Conservation (phyloP, 2,113 vertebrate genomes). For the Platanista minor region DNA sequence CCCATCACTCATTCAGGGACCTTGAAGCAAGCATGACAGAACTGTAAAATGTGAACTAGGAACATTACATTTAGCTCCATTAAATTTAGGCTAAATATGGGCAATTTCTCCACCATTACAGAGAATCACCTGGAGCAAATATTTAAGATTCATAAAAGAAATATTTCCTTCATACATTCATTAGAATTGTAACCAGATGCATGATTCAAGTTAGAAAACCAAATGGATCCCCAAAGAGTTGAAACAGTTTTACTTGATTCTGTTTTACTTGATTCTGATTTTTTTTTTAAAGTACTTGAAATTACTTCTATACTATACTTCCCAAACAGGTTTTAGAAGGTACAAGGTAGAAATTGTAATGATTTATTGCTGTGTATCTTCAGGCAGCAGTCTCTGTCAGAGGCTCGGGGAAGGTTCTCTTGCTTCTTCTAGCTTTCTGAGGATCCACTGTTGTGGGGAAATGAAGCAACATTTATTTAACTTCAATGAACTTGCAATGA, state of each 20-base stretch:
- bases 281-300: not conserved
- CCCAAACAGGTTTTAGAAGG: constrained; percentile 17
- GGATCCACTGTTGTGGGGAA: constrained; percentile 89
- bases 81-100: not conserved
- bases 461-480: constrained; percentile 23
- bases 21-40: not conserved
- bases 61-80: not conserved
- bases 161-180: constrained; percentile 23
- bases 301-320: constrained; percentile 2
- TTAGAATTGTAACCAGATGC: constrained; percentile 44
- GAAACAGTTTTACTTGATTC: constrained; percentile 58
- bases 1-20: not conserved
- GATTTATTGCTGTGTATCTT: not conserved
- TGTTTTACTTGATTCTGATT: constrained; percentile 23
- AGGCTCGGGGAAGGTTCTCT: constrained; percentile 88
- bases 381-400: constrained; percentile 29
- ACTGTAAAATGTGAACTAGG: constrained; percentile 2
- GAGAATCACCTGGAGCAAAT: constrained; percentile 50
- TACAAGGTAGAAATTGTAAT: not conserved
- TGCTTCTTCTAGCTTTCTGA: constrained; percentile 92
- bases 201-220: constrained; percentile 49
- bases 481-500: constrained; percentile 28
- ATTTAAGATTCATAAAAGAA: constrained; percentile 37
- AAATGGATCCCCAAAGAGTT: constrained; percentile 46
- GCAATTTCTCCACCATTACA: not conserved